Conservation (phyloP, 2,113 vertebrate species). For the Ondatra zibethicus region DNA sequence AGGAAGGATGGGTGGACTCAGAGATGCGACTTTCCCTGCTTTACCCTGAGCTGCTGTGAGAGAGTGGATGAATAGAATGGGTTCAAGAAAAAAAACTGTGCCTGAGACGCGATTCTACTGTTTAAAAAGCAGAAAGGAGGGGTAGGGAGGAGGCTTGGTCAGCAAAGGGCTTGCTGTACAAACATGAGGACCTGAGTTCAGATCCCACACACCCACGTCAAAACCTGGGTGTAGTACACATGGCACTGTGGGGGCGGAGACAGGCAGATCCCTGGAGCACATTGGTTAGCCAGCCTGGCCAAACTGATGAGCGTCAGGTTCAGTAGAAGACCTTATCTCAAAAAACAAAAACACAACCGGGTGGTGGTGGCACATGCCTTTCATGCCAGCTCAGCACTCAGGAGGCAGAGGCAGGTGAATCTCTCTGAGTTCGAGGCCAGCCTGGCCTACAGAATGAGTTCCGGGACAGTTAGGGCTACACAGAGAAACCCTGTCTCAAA, state of each 20-base stretch:
- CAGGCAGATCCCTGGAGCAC: not conserved
- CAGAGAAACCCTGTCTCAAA: not conserved
- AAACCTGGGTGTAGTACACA: too few relatives aligned
- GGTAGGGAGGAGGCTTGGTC: too few relatives aligned
- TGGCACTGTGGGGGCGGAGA: not conserved
- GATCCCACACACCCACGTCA: not conserved
- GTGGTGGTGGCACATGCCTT: too few relatives aligned
- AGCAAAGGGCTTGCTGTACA: not conserved
- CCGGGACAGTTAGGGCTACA: too few relatives aligned
- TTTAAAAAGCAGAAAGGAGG: too few relatives aligned
- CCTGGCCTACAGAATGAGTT: too few relatives aligned
- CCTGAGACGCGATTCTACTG: too few relatives aligned
- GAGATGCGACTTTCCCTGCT: not conserved
- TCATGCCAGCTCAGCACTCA: too few relatives aligned
- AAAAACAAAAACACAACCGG: not conserved
- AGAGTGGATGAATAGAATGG: not conserved
- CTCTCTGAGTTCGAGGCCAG: too few relatives aligned
- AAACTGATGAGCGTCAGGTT: too few relatives aligned
- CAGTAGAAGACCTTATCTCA: not conserved
- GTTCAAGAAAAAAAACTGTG: too few relatives aligned
- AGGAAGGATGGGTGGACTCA: not conserved
- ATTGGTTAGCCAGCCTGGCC: not conserved
- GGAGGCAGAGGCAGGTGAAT: too few relatives aligned
- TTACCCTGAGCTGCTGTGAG: not conserved
- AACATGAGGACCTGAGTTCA: not conserved